Conservation (phyloP, 2,113 vertebrate genomes). For the Ophthalmolycus amberensis region DNA sequence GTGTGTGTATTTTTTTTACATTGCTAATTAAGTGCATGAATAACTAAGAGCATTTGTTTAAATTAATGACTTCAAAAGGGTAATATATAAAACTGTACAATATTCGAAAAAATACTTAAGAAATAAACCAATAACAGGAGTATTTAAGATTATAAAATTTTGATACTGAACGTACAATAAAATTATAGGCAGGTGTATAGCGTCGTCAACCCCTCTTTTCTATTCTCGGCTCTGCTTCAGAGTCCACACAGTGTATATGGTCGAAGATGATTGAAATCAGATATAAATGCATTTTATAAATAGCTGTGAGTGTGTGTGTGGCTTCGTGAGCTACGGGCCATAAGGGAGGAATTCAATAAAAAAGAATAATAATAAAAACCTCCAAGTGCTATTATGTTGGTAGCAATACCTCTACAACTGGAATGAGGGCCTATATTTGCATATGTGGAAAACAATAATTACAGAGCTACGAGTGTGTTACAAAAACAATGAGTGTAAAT, state of each 20-base stretch:
- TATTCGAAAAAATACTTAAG: slow-evolving; percentile 93
- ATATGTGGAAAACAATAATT: slow-evolving; percentile 61
- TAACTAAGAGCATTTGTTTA: slow-evolving; percentile 97
- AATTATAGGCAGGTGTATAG: slow-evolving; percentile 84
- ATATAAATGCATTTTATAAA: slow-evolving; percentile 70
- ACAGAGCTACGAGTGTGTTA: slow-evolving; percentile 65
- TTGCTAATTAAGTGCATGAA: slow-evolving; percentile 95
- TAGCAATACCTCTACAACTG: slow-evolving; percentile 62
- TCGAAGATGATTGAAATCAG: slow-evolving; percentile 78
- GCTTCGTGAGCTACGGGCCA: slow-evolving; percentile 67
- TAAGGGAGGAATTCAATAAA: slow-evolving; percentile 42
- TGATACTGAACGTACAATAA: slow-evolving; percentile 85
- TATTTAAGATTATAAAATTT: slow-evolving; percentile 86
- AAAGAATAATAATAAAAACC: slow-evolving; percentile 37
- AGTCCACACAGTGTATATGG: slow-evolving; percentile 86
- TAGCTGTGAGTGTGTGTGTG: slow-evolving; percentile 70
- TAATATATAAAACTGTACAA: slow-evolving; percentile 99
- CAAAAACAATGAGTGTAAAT: slow-evolving; percentile 69
- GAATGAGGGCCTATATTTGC: slow-evolving; percentile 61
- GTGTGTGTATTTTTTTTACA: slow-evolving; percentile 87
- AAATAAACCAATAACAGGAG: slow-evolving; percentile 85
- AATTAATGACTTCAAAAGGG: slow-evolving; percentile 97
- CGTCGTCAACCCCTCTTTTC: slow-evolving; percentile 68
- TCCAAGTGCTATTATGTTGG: slow-evolving; percentile 77
- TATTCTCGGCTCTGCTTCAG: slow-evolving; percentile 76